Conservation (phyloP, 1,140 invertebrate species). For the Drosophila pachea region DNA sequence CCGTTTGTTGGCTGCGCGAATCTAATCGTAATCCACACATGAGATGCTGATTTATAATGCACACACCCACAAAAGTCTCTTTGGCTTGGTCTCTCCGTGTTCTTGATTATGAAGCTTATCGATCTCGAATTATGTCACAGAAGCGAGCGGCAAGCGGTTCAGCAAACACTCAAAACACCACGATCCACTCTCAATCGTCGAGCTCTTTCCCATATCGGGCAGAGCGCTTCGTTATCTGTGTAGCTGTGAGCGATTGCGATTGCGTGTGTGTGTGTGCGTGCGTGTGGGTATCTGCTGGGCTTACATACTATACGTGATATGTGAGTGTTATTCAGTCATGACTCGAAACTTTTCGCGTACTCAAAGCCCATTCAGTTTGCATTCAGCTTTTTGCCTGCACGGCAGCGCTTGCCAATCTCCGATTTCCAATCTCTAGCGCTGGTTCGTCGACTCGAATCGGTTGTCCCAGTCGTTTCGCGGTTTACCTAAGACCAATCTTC, state of each 20-base stretch:
- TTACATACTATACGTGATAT: constrained; percentile 16
- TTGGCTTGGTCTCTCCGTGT: background rate
- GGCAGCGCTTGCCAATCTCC: constrained; percentile 55
- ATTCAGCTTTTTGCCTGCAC: constrained; percentile 69
- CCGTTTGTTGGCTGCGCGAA: background rate
- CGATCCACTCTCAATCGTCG: constrained; percentile 31
- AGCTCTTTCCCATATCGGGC: constrained; percentile 16
- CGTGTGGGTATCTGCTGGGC: constrained; percentile 21
- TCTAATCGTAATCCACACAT: constrained; percentile 23
- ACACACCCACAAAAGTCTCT: background rate
- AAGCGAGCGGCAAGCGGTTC: constrained; percentile 9
- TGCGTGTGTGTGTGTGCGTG: too few relatives aligned
- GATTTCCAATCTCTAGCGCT: constrained; percentile 54
- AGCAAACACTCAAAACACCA: constrained; percentile 23
- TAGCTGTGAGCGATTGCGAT: background rate
- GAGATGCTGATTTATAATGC: constrained; percentile 24
- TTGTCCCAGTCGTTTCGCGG: constrained; percentile 2
- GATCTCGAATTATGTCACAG: constrained; percentile 35
- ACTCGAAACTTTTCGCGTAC: constrained; percentile 47
- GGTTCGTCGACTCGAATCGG: constrained; percentile 22
- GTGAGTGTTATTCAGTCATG: constrained; percentile 52
- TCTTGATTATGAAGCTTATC: constrained; percentile 30
- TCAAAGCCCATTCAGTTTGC: constrained; percentile 53
- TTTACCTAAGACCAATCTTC: background rate
- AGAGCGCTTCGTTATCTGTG: constrained; percentile 47